These are phyloP conservation scores for Sialia sialis DNA, from an alignment of 2,113 vertebrate species.

Conservation along the genomic window DNA sequence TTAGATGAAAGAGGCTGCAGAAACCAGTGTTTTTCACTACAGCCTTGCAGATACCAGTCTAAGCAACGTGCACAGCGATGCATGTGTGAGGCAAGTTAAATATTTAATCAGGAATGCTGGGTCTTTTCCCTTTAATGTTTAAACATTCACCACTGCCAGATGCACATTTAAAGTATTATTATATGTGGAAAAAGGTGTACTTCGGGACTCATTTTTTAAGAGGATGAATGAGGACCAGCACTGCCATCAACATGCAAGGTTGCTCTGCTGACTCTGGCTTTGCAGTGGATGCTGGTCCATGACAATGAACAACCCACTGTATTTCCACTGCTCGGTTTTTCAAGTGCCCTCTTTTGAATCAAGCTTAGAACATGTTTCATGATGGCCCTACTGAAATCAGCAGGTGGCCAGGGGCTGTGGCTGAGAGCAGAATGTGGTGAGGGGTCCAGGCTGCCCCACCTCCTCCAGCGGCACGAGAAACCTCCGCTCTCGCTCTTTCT, in stretches of 20 bases:
- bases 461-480: background rate
- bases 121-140: background rate
- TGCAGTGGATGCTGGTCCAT: background rate
- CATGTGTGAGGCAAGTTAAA: background rate
- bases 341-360: background rate
- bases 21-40: background rate
- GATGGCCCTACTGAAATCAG: background rate
- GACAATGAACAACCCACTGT: background rate
- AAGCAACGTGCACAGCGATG: background rate
- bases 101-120: background rate
- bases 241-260: background rate
- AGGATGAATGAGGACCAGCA: background rate
- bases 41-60: background rate
- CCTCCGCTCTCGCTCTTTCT: background rate
- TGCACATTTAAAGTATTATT: background rate
- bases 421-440: conserved; percentile 40
- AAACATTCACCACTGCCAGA: background rate
- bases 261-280: background rate
- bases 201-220: background rate
- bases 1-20: background rate
- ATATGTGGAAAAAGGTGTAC: background rate
- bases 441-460: background rate
- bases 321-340: background rate
- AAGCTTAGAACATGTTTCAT: background rate
- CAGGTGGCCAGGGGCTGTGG: background rate